Base-by-base conservation (phyloP, 2,113 vertebrate species). In the Ellobius talpinus region DNA sequence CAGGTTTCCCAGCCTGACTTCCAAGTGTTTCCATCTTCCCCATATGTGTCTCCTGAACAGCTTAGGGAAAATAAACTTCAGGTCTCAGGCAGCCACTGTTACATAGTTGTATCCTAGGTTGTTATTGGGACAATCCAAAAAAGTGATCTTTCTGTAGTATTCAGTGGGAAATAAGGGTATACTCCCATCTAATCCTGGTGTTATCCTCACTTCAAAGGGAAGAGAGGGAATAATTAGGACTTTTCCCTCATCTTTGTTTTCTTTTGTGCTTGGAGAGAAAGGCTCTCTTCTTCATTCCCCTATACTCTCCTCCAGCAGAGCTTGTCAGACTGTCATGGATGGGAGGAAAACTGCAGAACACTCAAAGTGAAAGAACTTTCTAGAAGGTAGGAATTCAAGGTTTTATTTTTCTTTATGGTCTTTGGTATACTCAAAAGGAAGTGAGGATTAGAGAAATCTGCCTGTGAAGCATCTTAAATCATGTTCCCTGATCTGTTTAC, bases 401-500 rank as follows among this genome's bases (percentile, higher is more conserved):
- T 74, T 74, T 94, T 55, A 65, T 63, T 79, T 94, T 21, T 21
- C 26, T 89, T 26, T 58, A 50, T 78, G 72, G 31, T 52, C 55
- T 93, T 93, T 85, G 45, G 84, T 45, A 77, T 39, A 39, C 24
- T 77, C 39, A 66, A 47, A 24, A 97, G 33, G 31, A 94, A 84
- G 72, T 45, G 31, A 63, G 17, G 52, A 72, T 78, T 21, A 52
- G 23, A n/a, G 52, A 77, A 78, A 63, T 58, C 21, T 63, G 58
- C 33, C 52, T 7, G 70, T 39, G 31, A 77, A 23, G 7, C 36
- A 65, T 90, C 39, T 76, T 90, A 55, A 63, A 74, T 90, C 31
- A 79, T 87, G 10, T 90, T 16, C 50, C 8, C 0, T 65, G 58
- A 29, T 50, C 50, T 61, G 36, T 82, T 90, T 76, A 36, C 47